Evolutionary conservation across 2,797 vertebrate species (phyloP), one percentile per base, ranked within the genome.

Genomic region (Peromyscus eremicus): DNA sequence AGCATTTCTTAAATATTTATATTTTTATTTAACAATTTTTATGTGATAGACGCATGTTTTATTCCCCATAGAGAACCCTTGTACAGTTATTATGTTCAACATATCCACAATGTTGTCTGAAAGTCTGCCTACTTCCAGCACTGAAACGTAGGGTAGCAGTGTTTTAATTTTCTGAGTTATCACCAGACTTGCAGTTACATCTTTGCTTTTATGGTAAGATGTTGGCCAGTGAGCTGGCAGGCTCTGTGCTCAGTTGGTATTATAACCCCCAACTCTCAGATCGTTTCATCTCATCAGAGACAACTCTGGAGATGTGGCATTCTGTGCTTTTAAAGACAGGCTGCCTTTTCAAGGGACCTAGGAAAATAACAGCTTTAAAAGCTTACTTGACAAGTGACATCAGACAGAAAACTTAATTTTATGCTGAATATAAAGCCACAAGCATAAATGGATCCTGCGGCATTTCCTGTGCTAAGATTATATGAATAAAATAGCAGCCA

Each of bases 371-470:
- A 66, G 57, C 76, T 92, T 89, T 93, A 46, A 88, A 94, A 91
- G 76, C 46, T 86, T 76, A 60, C 16, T 77, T 93, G 83, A 95
- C 82, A 82, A 96, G 80, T 89, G 55, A 91, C 64, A 84, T 82
- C 87, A 90, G 55, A 52, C 29, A 95, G 89, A 92, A 95, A 94
- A 86, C 49, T 86, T 88, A 85, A 52, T 94, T 97, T 95, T 95
- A 73, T 93, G 95, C 95, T 88, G 68, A 57, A 79, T 87, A 83
- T 60, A 57, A 96, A 97, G 87, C 46, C 68, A 92, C 55, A 96
- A 57, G 82, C 76, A 97, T 88, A 91, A 75, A 13, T 92, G n/a
- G 52, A 75, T 84, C 89, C 37, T 32, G 85, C 43, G 80, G 75
- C 76, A 68, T 84, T 95, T 94, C 83, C 46, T 90, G 52, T 77